These are phyloP conservation scores for Magallana ariakensis DNA, from an alignment of 1,140 invertebrate species.

Conservation along the genomic window DNA sequence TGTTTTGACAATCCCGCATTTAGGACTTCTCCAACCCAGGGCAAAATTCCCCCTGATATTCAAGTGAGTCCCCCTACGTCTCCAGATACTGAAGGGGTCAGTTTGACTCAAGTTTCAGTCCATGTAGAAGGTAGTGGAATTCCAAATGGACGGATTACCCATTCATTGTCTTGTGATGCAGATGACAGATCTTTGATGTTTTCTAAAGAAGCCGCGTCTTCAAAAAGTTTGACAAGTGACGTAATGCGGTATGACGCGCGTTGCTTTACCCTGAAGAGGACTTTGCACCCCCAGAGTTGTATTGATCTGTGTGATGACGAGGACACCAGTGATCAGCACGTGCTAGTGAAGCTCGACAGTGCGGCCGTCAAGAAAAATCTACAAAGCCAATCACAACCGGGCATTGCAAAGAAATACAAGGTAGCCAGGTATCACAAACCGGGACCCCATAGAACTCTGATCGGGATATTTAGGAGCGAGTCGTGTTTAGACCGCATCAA, in stretches of 20 bases:
- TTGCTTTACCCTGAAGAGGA: neutral
- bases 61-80: slow-evolving; percentile 39
- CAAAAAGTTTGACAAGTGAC: neutral
- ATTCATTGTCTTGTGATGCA: neutral
- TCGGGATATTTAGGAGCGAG: slow-evolving; percentile 55
- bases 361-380: neutral
- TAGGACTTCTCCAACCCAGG: slow-evolving; percentile 56
- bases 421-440: neutral
- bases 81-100: slow-evolving; percentile 22
- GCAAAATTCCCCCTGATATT: slow-evolving; percentile 14
- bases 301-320: slow-evolving; percentile 1
- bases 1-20: slow-evolving; percentile 64
- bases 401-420: slow-evolving; percentile 19
- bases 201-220: neutral
- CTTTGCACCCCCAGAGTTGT: neutral
- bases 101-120: slow-evolving; percentile 38
- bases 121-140: slow-evolving; percentile 22
- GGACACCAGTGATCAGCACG: slow-evolving; percentile 8
- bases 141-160: neutral
- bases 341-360: neutral
- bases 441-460: slow-evolving; percentile 55
- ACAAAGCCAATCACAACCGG: neutral
- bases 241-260: neutral
- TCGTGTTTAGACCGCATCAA: slow-evolving; percentile 53
- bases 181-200: slow-evolving; percentile 21